Conservation (phyloP, 2,113 vertebrate genomes). For the Crotalus tigris region DNA sequence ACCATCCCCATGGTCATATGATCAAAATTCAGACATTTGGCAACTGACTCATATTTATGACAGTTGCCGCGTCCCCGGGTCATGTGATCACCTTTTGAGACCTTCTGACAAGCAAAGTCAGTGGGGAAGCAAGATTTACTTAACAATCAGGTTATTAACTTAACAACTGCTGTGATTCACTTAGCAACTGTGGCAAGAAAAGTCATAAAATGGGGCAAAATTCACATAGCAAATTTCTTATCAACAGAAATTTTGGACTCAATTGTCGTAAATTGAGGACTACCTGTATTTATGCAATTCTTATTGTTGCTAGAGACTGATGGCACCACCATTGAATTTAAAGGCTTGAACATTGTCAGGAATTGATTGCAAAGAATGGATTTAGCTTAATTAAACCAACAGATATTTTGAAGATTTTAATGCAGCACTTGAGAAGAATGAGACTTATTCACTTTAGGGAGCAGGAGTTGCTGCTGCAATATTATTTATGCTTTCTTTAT, state of each 20-base stretch:
- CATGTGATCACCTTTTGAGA: neutral
- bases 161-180: neutral
- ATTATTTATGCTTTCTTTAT: neutral
- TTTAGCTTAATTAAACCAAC: neutral
- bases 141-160: neutral
- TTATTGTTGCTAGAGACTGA: neutral
- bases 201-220: neutral
- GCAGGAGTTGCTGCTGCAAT: neutral
- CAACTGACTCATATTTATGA: neutral
- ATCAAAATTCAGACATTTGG: neutral
- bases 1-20: fast-evolving
- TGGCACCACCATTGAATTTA: neutral
- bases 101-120: neutral
- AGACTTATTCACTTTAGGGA: neutral
- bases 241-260: neutral
- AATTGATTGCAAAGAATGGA: conserved; percentile 9
- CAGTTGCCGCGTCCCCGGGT: neutral
- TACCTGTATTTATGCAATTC: neutral
- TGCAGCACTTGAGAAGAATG: neutral
- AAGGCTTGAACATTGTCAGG: neutral
- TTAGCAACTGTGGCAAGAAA: neutral
- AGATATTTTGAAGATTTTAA: neutral
- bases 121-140: neutral
- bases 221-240: neutral
- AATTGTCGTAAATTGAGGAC: neutral